phyloP scores from a whole-genome alignment of 1,140 invertebrate genomes.

The Asbolus verrucosus region DNA sequence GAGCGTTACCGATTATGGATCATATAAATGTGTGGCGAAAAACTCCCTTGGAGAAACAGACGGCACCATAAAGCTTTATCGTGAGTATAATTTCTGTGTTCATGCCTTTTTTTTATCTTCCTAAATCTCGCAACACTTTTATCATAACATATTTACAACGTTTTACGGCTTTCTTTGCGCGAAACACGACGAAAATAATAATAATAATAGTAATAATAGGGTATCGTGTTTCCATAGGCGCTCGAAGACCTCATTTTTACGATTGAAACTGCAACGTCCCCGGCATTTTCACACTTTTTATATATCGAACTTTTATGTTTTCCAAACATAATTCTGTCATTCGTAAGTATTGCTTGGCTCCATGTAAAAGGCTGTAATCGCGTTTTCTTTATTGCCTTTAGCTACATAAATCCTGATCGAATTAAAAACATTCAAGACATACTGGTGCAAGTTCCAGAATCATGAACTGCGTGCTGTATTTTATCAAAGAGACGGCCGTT shows the following conservation, averaged over 20 bases:
- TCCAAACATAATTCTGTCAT: slow-evolving; percentile 19
- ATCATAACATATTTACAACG: slow-evolving; percentile 43
- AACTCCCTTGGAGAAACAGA: slow-evolving; percentile 90
- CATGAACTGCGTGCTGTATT: no score
- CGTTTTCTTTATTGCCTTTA: no score
- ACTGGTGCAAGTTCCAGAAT: no score
- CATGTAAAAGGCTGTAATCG: background rate
- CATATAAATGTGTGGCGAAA: slow-evolving; percentile 89
- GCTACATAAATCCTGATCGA: no score
- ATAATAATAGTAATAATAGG: slow-evolving; percentile 32
- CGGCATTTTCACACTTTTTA: slow-evolving; percentile 12
- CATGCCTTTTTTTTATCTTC: slow-evolving; percentile 35
- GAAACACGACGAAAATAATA: slow-evolving; percentile 29
- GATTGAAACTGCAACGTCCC: slow-evolving; percentile 24
- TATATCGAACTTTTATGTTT: slow-evolving; percentile 32
- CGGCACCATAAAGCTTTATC: slow-evolving; percentile 88
- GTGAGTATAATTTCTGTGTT: slow-evolving; percentile 68
- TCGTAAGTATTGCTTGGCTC: slow-evolving; percentile 16
- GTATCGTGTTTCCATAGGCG: slow-evolving; percentile 20
- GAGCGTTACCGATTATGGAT: slow-evolving; percentile 76
- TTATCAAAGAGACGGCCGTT: no score
- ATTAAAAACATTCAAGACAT: no score
- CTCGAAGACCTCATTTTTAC: slow-evolving; percentile 22
- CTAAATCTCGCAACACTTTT: slow-evolving; percentile 39
- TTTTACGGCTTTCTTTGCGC: slow-evolving; percentile 34